These are phyloP conservation scores for Druon quercuslanigerum DNA, from an alignment of 1,140 invertebrate species.

Conservation along the genomic window DNA sequence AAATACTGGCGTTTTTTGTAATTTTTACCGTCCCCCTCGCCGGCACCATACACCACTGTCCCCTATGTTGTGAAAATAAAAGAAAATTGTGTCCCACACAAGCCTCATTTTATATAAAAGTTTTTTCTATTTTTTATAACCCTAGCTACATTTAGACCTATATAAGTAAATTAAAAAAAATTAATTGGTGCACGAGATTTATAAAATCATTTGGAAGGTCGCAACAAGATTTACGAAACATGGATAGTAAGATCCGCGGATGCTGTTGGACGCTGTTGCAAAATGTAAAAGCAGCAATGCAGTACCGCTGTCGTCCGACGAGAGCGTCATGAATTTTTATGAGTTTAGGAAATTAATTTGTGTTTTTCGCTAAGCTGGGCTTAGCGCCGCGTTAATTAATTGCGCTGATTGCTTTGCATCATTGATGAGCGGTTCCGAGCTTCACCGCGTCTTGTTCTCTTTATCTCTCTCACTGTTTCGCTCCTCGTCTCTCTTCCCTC, in stretches of 20 bases:
- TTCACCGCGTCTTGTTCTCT: constrained; percentile 60
- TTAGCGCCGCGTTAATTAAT: constrained; percentile 75
- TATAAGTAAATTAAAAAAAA: too few relatives aligned
- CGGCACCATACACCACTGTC: too few relatives aligned
- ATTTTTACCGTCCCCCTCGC: too few relatives aligned
- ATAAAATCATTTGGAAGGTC: neutral
- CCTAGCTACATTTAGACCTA: too few relatives aligned
- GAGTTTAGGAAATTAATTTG: constrained; percentile 76
- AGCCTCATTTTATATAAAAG: too few relatives aligned
- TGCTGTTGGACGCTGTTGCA: neutral
- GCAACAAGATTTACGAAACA: neutral
- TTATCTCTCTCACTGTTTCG: constrained; percentile 44
- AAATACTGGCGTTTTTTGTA: too few relatives aligned
- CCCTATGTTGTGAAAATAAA: too few relatives aligned
- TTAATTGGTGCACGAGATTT: neutral
- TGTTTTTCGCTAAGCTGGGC: constrained; percentile 73
- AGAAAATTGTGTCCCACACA: too few relatives aligned
- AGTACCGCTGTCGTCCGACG: constrained; percentile 34
- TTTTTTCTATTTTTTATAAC: too few relatives aligned
- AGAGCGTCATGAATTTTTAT: constrained; percentile 70
- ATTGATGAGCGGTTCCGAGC: constrained; percentile 72
- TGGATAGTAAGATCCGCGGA: neutral
- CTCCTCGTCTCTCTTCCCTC: constrained; percentile 44
- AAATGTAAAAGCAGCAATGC: constrained; percentile 14
- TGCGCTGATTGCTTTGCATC: constrained; percentile 75